These are phyloP conservation scores for Calameuta pallipes DNA, from an alignment of 2,888 invertebrate genomes.

Conservation along the genomic window DNA sequence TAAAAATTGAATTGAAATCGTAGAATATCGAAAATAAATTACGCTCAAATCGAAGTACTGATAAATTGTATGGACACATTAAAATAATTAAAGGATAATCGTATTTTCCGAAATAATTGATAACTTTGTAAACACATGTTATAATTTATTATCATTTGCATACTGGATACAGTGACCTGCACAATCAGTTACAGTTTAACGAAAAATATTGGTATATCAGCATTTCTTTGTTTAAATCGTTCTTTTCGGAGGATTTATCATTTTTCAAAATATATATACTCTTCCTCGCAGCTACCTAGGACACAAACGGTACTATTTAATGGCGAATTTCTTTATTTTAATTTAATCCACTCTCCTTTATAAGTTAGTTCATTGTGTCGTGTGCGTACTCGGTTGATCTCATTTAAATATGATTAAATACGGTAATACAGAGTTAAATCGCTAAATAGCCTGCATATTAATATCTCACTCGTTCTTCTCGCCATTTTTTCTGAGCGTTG, in stretches of 20 bases:
- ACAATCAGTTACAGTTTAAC: constrained; percentile 45
- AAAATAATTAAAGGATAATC: not conserved
- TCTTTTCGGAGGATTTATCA: constrained; percentile 15
- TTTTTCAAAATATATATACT: constrained; percentile 42
- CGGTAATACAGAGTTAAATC: not conserved
- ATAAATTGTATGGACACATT: no score
- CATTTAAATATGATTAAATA: not conserved
- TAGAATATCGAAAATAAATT: no score
- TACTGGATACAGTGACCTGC: constrained; percentile 48
- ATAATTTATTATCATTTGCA: constrained; percentile 52
- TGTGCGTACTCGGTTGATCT: constrained; percentile 18
- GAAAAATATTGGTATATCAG: constrained; percentile 36
- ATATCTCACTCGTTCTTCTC: not conserved
- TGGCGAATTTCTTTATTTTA: not conserved
- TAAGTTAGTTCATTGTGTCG: constrained; percentile 5
- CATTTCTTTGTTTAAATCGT: constrained; percentile 23
- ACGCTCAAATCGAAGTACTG: no score
- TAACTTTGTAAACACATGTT: constrained; percentile 44
- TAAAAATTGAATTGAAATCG: no score
- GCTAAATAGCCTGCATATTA: not conserved
- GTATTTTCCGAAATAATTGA: not conserved
- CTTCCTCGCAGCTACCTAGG: constrained; percentile 32
- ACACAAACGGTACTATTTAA: constrained; percentile 30
- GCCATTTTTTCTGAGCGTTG: not conserved
- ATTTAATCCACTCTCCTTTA: not conserved